These are phyloP conservation scores for Embidobia sp. DNA, from an alignment of 2,888 invertebrate species.

Conservation along the genomic window DNA sequence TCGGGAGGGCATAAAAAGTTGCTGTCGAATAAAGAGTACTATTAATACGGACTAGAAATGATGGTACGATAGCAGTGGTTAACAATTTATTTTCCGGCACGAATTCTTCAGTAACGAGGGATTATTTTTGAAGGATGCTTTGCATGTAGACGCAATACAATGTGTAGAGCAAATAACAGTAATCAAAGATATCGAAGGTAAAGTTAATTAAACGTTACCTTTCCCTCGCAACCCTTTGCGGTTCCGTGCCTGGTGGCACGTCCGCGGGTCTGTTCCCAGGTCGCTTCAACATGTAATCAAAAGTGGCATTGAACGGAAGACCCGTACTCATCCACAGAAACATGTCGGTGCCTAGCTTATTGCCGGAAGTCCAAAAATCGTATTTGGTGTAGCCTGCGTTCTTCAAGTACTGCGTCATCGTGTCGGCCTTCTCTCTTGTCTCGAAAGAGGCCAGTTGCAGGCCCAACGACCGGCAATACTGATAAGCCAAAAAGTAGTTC, in stretches of 20 bases:
- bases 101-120: no score
- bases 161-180: conserved; percentile 56
- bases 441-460: conserved; percentile 92
- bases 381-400: conserved; percentile 92
- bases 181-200: conserved; percentile 28
- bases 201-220: conserved; percentile 81
- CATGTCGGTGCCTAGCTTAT: conserved; percentile 93
- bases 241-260: conserved; percentile 88
- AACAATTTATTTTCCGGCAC: no score
- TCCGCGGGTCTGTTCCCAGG: conserved; percentile 83
- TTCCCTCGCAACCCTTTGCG: conserved; percentile 90
- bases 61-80: no score
- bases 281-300: conserved; percentile 89
- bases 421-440: conserved; percentile 92
- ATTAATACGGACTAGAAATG: no score
- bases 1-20: no score
- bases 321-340: conserved; percentile 95
- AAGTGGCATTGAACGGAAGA: conserved; percentile 93
- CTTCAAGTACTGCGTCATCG: conserved; percentile 90
- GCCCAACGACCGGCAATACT: conserved; percentile 93
- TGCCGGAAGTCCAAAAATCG: conserved; percentile 95
- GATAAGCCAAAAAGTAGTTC: conserved; percentile 93
- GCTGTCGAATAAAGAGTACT: no score
- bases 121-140: no score
- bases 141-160: no score